Conservation (phyloP, 2,888 invertebrate genomes). For the Eulithis testata region DNA sequence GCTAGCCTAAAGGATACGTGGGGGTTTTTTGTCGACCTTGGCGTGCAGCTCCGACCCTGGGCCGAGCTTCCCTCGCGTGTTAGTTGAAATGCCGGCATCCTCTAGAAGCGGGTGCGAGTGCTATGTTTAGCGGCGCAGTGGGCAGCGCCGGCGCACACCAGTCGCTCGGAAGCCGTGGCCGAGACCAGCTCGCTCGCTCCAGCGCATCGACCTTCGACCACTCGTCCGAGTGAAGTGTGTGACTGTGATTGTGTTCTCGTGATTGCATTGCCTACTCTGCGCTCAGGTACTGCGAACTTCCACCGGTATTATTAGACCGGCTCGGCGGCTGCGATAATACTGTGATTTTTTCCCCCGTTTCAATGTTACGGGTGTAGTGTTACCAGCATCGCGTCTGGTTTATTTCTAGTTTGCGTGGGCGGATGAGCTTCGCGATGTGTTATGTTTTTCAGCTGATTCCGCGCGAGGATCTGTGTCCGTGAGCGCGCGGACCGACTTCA, state of each 20-base stretch:
- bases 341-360: slow-evolving; percentile 58
- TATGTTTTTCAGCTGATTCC: slow-evolving; percentile 54
- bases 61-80: slow-evolving; percentile 56
- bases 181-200: slow-evolving; percentile 79
- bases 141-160: slow-evolving; percentile 61
- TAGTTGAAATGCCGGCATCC: slow-evolving; percentile 69
- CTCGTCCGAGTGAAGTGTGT: slow-evolving; percentile 81
- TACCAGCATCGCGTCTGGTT: slow-evolving; percentile 75
- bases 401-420: slow-evolving; percentile 78
- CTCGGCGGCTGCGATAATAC: slow-evolving; percentile 51
- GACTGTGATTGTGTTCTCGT: slow-evolving; percentile 77
- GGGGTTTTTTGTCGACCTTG: slow-evolving; percentile 78
- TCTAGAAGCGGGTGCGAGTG: slow-evolving; percentile 55
- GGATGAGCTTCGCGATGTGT: slow-evolving; percentile 56
- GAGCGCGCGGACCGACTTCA: slow-evolving; percentile 35
- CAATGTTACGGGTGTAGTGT: slow-evolving; percentile 77
- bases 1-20: slow-evolving; percentile 29
- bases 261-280: slow-evolving; percentile 56
- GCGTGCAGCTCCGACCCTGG: slow-evolving; percentile 49
- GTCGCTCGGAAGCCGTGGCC: slow-evolving; percentile 81
- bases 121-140: slow-evolving; percentile 72
- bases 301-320: slow-evolving; percentile 54
- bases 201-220: slow-evolving; percentile 79
- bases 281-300: slow-evolving; percentile 53
- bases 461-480: slow-evolving; percentile 46